Percentiles rank a stretch among this genome's conserved stretches.
Conservation (phyloP, 1,140 invertebrate genomes). For the Melanaphis sacchari region DNA sequence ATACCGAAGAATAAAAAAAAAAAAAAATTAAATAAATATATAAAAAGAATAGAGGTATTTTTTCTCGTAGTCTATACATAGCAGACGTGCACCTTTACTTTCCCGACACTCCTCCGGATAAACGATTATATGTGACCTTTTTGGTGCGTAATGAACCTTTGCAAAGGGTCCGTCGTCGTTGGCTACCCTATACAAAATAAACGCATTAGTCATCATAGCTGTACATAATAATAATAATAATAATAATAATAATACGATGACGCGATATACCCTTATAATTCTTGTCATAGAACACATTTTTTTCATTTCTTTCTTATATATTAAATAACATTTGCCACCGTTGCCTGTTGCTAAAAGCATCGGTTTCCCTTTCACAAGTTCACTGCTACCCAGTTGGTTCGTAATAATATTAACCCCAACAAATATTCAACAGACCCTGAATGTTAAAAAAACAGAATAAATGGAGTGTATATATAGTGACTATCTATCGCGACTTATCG, state of each 20-base stretch:
- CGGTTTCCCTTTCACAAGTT: neutral
- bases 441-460: neutral
- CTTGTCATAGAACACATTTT: constrained; percentile 27
- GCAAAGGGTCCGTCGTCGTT: neutral
- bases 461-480: constrained; percentile 1
- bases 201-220: constrained; percentile 47
- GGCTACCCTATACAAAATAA: constrained; percentile 48
- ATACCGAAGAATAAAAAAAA: neutral
- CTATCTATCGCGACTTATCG: neutral
- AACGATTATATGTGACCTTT: constrained; percentile 54
- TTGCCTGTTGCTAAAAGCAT: constrained; percentile 35
- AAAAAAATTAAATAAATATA: constrained; percentile 20
- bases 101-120: neutral
- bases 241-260: neutral
- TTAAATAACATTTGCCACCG: neutral
- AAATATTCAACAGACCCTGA: neutral
- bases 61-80: neutral
- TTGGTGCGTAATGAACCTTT: constrained; percentile 46
- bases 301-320: neutral
- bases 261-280: constrained; percentile 25
- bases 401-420: constrained; percentile 19
- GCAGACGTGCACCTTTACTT: neutral
- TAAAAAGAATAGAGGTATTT: neutral
- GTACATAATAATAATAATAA: constrained; percentile 12
- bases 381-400: neutral